These are phyloP conservation scores for Nephrotoma guestfalica DNA, from an alignment of 2,888 invertebrate species.

Conservation along the genomic window DNA sequence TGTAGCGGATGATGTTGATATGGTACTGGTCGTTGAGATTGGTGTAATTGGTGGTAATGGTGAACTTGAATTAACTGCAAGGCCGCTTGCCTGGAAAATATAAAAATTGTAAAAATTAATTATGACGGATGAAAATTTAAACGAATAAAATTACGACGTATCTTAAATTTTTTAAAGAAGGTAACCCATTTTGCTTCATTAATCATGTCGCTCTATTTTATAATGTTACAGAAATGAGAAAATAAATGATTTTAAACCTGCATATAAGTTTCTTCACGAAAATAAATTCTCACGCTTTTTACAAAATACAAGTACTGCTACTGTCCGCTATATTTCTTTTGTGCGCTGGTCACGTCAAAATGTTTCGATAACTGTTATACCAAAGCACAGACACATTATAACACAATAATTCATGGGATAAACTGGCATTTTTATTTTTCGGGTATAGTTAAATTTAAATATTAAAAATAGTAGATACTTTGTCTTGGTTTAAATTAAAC, in stretches of 20 bases:
- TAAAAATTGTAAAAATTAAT: background rate
- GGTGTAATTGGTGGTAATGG: slow-evolving; percentile 6
- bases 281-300: background rate
- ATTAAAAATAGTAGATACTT: too few relatives aligned
- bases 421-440: too few relatives aligned
- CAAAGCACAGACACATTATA: too few relatives aligned
- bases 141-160: background rate
- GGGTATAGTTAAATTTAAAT: too few relatives aligned
- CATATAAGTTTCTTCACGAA: background rate
- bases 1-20: slow-evolving; percentile 7
- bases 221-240: background rate
- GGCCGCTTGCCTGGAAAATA: background rate
- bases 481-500: too few relatives aligned
- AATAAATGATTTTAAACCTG: background rate
- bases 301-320: background rate
- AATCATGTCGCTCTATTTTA: background rate
- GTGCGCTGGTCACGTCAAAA: background rate
- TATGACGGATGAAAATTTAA: background rate
- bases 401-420: too few relatives aligned
- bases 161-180: too few relatives aligned
- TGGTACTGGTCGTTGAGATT: slow-evolving; percentile 4
- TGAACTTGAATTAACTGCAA: slow-evolving; percentile 1
- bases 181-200: background rate
- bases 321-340: background rate
- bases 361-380: too few relatives aligned